phyloP scores from a whole-genome alignment of 2,113 vertebrate genomes.

The Muntiacus muntjak region DNA sequence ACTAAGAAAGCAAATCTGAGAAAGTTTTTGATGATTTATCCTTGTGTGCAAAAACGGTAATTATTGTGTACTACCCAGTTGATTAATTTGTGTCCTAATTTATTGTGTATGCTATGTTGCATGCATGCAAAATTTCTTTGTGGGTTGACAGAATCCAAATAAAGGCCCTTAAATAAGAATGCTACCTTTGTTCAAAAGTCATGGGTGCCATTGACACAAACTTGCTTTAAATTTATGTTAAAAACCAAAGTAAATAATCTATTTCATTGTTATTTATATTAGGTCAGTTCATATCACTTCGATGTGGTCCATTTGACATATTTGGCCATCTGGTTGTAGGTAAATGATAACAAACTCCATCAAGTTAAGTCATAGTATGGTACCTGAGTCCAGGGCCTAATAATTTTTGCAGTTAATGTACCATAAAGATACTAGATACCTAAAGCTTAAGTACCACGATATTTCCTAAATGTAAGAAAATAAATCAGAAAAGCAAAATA shows the following conservation, averaged over 20 bases:
- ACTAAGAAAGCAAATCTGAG: background rate
- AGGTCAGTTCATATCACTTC: background rate
- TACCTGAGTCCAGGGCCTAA: background rate
- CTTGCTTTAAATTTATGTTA: background rate
- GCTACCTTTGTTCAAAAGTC: background rate
- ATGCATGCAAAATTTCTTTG: background rate
- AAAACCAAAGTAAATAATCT: background rate
- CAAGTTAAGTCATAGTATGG: background rate
- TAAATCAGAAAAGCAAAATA: background rate
- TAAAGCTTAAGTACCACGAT: background rate
- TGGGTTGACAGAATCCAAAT: background rate
- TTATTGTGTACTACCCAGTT: background rate
- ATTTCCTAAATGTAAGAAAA: background rate
- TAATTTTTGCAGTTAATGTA: background rate
- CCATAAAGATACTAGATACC: background rate
- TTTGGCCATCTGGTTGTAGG: background rate
- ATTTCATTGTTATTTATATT: background rate
- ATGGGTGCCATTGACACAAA: background rate
- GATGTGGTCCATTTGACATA: background rate
- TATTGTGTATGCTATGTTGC: background rate
- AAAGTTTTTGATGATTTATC: background rate
- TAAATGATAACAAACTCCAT: background rate
- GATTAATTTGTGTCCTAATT: background rate
- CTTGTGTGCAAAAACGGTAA: background rate
- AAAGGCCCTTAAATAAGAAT: background rate